These are phyloP conservation scores for Amblyjoppa fuscipennis DNA, from an alignment of 2,888 invertebrate genomes.

Conservation along the genomic window DNA sequence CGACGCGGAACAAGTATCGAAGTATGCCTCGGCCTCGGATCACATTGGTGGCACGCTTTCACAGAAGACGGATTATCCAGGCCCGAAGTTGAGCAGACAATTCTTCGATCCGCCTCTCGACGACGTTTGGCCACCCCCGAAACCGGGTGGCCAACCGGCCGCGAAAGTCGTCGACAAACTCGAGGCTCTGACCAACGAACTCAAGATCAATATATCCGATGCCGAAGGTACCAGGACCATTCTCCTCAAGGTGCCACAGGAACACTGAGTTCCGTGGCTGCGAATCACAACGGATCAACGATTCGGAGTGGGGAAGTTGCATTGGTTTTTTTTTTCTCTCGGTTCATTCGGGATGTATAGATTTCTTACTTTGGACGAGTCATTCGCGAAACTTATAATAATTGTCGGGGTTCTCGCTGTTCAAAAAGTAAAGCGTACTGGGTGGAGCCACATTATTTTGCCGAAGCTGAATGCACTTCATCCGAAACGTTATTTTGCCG, in stretches of 20 bases:
- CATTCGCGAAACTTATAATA: background rate
- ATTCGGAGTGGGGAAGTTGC: constrained; percentile 36
- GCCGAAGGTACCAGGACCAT: constrained; percentile 82
- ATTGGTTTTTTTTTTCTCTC: constrained; percentile 15
- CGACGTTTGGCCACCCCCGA: constrained; percentile 88
- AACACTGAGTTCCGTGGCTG: constrained; percentile 71
- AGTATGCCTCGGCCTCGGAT: constrained; percentile 72
- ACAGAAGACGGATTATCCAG: constrained; percentile 67
- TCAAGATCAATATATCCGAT: constrained; percentile 83
- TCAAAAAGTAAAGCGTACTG: no score
- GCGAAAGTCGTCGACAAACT: constrained; percentile 77
- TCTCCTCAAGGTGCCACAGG: constrained; percentile 81
- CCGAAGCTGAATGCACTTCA: no score
- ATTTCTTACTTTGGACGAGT: background rate
- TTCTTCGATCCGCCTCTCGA: constrained; percentile 88
- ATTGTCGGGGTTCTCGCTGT: no score
- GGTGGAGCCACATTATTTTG: no score
- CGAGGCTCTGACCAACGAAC: constrained; percentile 80
- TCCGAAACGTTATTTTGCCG: no score
- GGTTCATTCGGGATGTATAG: background rate
- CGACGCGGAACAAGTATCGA: constrained; percentile 75
- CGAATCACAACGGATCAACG: constrained; percentile 31
- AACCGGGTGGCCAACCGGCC: constrained; percentile 75
- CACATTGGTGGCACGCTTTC: constrained; percentile 76
- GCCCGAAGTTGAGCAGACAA: constrained; percentile 74